phyloP scores from a whole-genome alignment of 1,140 invertebrate species.

The Drosophila cardini region DNA sequence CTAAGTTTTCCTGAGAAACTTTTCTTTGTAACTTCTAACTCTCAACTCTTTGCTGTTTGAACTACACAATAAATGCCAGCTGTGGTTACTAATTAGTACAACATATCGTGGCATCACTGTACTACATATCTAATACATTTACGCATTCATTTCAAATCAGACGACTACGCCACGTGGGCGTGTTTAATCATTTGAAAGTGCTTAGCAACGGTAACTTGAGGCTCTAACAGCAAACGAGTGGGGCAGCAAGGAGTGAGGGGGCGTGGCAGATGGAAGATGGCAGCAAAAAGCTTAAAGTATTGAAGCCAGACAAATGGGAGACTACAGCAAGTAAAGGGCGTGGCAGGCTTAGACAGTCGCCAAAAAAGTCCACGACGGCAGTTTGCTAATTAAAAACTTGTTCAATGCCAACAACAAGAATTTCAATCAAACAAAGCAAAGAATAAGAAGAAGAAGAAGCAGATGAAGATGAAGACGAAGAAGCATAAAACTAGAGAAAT shows the following conservation, averaged over 20 bases:
- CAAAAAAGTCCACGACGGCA: constrained; percentile 36
- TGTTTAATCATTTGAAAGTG: constrained; percentile 62
- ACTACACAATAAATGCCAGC: too few species aligned
- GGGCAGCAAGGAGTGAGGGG: background rate
- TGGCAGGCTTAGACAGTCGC: constrained; percentile 29
- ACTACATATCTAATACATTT: constrained; percentile 6
- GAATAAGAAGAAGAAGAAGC: background rate
- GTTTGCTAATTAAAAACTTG: constrained; percentile 56
- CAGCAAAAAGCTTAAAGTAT: constrained; percentile 16
- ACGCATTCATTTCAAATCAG: constrained; percentile 36
- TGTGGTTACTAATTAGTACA: too few species aligned
- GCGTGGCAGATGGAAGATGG: constrained; percentile 8
- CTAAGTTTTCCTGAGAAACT: too few species aligned
- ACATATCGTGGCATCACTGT: background rate
- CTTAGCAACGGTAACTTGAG: constrained; percentile 47
- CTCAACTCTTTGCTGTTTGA: too few species aligned
- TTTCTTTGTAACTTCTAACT: too few species aligned
- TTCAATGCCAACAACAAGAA: constrained; percentile 29
- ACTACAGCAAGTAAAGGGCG: constrained; percentile 1
- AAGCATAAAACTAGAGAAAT: background rate
- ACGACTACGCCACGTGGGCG: constrained; percentile 45
- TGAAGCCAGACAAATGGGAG: constrained; percentile 19
- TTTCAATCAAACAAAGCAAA: constrained; percentile 36
- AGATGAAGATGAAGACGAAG: too few species aligned
- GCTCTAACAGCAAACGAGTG: background rate